Percentiles rank a stretch among this genome's conserved stretches.
Conservation (phyloP, 92 coral and sea anemone genomes). For the Phymanthus crucifer region DNA sequence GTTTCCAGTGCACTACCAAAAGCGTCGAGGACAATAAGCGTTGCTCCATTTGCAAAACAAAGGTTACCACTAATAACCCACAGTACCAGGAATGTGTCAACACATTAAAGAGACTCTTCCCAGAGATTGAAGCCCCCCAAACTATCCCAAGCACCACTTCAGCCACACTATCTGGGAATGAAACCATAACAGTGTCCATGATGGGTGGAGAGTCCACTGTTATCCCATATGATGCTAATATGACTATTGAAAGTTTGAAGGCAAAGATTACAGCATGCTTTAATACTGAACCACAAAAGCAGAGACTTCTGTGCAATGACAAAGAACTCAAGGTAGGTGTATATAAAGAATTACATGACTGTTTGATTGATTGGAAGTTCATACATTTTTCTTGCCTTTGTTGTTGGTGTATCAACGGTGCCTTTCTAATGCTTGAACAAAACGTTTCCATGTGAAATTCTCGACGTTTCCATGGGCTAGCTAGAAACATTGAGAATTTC, state of each 20-base stretch:
- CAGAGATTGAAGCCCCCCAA: conserved; percentile 55
- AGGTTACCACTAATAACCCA: conserved; percentile 43
- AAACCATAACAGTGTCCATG: conserved; percentile 72
- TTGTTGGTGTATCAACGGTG: too few species aligned
- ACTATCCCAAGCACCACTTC: conserved; percentile 29
- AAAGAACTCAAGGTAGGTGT: conserved; percentile 73
- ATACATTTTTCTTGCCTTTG: too few species aligned
- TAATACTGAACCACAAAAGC: conserved; percentile 61
- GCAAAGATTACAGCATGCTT: conserved; percentile 30
- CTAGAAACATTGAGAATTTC: too few species aligned
- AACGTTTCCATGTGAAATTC: too few species aligned
- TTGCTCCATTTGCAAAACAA: conserved; percentile 75
- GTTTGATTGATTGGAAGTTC: too few species aligned
- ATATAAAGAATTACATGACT: background rate
- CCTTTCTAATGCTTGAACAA: too few species aligned
- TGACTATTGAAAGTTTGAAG: conserved; percentile 69
- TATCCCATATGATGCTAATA: conserved; percentile 46
- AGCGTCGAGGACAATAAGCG: conserved; percentile 47
- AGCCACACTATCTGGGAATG: conserved; percentile 1
- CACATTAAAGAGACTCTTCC: conserved; percentile 77
- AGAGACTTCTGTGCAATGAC: conserved; percentile 70
- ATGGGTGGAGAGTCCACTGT: conserved; percentile 90
- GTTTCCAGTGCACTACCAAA: conserved; percentile 70
- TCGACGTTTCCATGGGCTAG: too few species aligned
- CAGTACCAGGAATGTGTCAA: conserved; percentile 64